Conservation (phyloP, 2,113 vertebrate genomes). For the Indicator indicator region DNA sequence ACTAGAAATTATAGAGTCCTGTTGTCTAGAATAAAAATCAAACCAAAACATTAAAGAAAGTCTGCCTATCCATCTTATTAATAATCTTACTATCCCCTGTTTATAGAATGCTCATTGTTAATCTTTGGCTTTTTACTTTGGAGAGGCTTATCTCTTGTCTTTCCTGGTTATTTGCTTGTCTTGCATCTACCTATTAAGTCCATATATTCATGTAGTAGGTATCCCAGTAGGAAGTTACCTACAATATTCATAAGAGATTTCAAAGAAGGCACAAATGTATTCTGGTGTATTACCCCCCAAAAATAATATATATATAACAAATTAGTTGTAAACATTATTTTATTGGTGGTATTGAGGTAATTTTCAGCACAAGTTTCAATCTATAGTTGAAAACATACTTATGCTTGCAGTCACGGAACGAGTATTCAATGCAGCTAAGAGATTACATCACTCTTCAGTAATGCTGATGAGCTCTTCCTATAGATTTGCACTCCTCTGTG, state of each 20-base stretch:
- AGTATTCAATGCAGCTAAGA: neutral
- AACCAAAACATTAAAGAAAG: neutral
- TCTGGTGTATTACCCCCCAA: neutral
- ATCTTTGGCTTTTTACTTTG: neutral
- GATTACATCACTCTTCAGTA: neutral
- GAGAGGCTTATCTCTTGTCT: neutral
- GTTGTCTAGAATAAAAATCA: neutral
- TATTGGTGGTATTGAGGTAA: neutral
- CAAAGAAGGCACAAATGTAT: neutral
- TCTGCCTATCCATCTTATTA: neutral
- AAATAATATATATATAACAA: neutral
- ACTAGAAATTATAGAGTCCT: neutral
- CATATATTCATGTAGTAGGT: neutral
- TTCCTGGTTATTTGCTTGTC: neutral
- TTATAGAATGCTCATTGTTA: neutral
- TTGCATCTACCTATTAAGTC: neutral
- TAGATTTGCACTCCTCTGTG: neutral
- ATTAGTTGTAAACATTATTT: neutral
- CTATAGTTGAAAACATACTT: neutral
- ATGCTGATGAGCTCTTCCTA: neutral
- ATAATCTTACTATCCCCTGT: neutral
- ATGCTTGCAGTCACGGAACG: neutral
- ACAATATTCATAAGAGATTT: neutral
- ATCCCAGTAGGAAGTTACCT: neutral
- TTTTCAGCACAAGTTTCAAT: neutral